Base-by-base conservation (phyloP, 2,888 invertebrate genomes). In the Timandra comae region DNA sequence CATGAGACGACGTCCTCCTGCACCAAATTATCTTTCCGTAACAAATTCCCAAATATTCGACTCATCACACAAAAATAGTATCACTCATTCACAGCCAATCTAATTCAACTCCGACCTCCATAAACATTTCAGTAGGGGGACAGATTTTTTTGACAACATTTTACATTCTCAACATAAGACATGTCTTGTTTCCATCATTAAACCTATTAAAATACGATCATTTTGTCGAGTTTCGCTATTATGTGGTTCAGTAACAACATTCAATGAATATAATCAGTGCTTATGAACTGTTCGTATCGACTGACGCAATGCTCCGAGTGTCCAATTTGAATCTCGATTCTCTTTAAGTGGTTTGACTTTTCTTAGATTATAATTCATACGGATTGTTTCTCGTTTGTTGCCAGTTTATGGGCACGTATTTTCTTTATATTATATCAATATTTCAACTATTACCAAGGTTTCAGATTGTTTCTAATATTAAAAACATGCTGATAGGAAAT, bases 231-330 rank as follows among this genome's bases (percentile, higher is more conserved):
- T 74, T 80, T 79, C 66, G 64, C 73, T 65, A 68, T 74, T 67
- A 65, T 61, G 59, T 60, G 73, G 68, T 64, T 51, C 65, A 58
- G 63, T 58, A 65, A 65, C 65, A 56, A 63, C 63, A 54, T 64
- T 74, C 75, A 80, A 77, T 77, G 72, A 79, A 56, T 58, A 58
- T 71, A 79, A 80, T 80, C 77, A 76, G 66, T 64, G 64, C 53
- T 16, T 16, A 16, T 16, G 16, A 16, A 16, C n/a, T n/a, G 58
- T 63, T 69, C 69, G 69, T 69, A 64, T 70, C 68, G 61, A 65
- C 75, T 84, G 82, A 82, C 81, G 82, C 77, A 81, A 80, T 64
- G 55, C 46, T n/a, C 53, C 78, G 66, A 71, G 75, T 75, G 79
- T 73, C 72, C 80, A 81, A 82, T 81, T 79, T 80, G 80, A 77